These are phyloP conservation scores for Halictus ligatus DNA, from an alignment of 2,888 invertebrate species.

Conservation along the genomic window DNA sequence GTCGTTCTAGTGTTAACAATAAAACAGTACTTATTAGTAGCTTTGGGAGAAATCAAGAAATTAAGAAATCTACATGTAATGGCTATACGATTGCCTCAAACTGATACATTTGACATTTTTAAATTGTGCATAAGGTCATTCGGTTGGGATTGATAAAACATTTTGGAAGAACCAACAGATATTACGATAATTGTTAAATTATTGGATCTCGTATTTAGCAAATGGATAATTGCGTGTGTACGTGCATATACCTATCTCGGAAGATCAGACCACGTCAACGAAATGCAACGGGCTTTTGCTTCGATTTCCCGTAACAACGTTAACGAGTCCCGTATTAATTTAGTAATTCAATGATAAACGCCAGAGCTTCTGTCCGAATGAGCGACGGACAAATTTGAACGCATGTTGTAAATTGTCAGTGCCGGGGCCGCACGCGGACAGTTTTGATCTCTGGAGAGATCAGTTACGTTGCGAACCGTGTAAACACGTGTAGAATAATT, in stretches of 20 bases:
- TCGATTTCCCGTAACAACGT: background rate
- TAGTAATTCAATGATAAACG: slow-evolving; percentile 2
- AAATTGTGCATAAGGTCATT: background rate
- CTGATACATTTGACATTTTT: background rate
- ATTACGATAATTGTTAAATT: background rate
- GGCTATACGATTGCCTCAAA: background rate
- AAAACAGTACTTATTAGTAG: too few species aligned
- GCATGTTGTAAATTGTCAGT: background rate
- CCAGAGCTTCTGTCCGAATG: background rate
- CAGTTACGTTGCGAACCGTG: background rate
- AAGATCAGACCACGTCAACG: background rate
- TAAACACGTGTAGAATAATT: background rate
- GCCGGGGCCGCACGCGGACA: background rate
- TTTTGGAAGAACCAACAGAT: background rate
- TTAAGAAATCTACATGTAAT: too few species aligned
- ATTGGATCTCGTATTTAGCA: background rate
- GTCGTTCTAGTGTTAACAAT: too few species aligned
- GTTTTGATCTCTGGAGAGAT: slow-evolving; percentile 6
- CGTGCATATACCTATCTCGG: background rate
- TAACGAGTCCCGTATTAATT: background rate
- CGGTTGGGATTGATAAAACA: background rate
- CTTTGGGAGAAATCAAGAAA: too few species aligned
- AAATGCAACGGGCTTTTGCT: background rate
- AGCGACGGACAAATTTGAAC: background rate
- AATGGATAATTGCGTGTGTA: background rate